Evolutionary conservation across 2,113 vertebrate species (phyloP).

Genomic region (Dinomys branickii): DNA sequence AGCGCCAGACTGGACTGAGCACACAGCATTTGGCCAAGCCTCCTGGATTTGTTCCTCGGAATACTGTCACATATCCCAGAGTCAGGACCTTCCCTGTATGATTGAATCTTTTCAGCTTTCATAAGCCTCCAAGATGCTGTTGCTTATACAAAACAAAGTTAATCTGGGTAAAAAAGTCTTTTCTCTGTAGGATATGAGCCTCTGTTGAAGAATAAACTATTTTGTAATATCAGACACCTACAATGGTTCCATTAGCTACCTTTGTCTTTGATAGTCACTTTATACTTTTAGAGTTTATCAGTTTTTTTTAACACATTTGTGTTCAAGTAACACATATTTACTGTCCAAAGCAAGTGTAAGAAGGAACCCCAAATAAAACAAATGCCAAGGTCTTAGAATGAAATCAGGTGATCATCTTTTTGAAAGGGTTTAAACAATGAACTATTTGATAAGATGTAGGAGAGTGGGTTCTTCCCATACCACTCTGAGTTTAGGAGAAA

Average conservation of each 20-base stretch:
- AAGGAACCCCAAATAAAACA: background rate
- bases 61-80: background rate
- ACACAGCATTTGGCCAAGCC: background rate
- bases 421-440: background rate
- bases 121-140: background rate
- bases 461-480: background rate
- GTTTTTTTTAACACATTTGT: background rate
- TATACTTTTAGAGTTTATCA: background rate
- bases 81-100: background rate
- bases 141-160: background rate
- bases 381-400: background rate
- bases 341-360: background rate
- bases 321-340: too few relatives aligned
- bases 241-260: background rate
- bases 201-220: background rate
- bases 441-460: background rate
- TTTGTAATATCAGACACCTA: background rate
- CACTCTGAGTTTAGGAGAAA: background rate
- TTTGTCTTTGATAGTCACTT: background rate
- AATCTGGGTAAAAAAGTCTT: background rate
- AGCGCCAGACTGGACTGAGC: background rate
- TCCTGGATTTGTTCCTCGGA: background rate
- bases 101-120: background rate
- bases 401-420: background rate
- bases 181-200: background rate